Base-by-base conservation (phyloP, 2,888 invertebrate species). In the Steinernema hermaphroditum region DNA sequence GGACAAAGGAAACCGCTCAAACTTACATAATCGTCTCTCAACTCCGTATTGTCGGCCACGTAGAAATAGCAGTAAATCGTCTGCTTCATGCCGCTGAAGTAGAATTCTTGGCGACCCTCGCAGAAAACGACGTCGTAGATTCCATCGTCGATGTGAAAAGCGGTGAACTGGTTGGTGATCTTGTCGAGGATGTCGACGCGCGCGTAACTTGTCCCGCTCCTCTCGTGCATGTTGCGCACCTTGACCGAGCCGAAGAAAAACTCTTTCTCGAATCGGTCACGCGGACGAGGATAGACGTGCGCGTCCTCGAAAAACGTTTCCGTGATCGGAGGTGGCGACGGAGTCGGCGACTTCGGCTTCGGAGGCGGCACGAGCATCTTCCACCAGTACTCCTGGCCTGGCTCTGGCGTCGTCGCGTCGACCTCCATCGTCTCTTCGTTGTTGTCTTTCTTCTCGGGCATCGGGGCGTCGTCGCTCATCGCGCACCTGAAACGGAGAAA, bases 31-130 rank as follows among this genome's bases (percentile, higher is more conserved):
- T 62, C 62, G 34, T 14, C 32, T 4, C 27, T 62, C 2, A 29
- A 32, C 16, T 4, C 6, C 29, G 29, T 27, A 8, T 62, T 32
- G 32, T 19, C 22, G 16, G 62, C 27, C 1, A 62, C 62, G 34
- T 62, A 62, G 32, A 62, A 62, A 27, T 29, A 62, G 32, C 62
- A 62, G n/a, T 62, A 62, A 16, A 62, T 27, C 27, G 62, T 29
- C 62, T 62, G 62, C 34, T 62, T 62, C 62, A 62, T 62, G 32
- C 62, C 62, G 62, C 62, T 62, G 34, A 62, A 62, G 62, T 62
- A 62, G 62, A 62, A 62, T 32, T 62, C 62, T 16, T 62, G 62
- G 12, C 62, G 29, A 1, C 62, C 62, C 62, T 62, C 62, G 32
- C 62, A 62, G 62, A 62, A 62, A 32, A 62, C 62, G 34, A 62